Conservation (phyloP, 1,140 invertebrate genomes). For the Zaprionus vittiger region DNA sequence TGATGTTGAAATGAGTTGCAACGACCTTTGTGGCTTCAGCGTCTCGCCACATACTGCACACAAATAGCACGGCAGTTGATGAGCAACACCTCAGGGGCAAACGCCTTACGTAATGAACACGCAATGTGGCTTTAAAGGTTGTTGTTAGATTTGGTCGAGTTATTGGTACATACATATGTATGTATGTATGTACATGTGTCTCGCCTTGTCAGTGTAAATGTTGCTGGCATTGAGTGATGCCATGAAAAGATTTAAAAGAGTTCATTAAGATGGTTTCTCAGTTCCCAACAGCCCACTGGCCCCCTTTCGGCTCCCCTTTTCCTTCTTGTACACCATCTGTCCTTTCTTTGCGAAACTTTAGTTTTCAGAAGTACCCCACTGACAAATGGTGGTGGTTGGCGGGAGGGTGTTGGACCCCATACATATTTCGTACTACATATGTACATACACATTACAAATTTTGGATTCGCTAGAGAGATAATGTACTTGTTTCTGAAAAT, state of each 20-base stretch:
- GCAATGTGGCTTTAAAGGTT: conserved; percentile 41
- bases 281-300: conserved; percentile 35
- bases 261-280: conserved; percentile 74
- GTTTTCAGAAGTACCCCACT: no score
- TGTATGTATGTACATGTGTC: conserved; percentile 9
- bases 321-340: no score
- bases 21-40: conserved; percentile 73
- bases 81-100: conserved; percentile 51
- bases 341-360: no score
- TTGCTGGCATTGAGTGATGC: conserved; percentile 76
- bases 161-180: neutral
- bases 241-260: conserved; percentile 72
- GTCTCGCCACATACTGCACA: conserved; percentile 31
- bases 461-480: no score
- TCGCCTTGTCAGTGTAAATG: conserved; percentile 73
- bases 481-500: no score
- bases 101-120: conserved; percentile 63
- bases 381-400: no score
- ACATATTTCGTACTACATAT: no score
- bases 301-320: neutral
- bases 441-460: no score
- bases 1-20: conserved; percentile 72
- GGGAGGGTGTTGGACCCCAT: no score
- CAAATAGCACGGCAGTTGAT: conserved; percentile 22
- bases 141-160: conserved; percentile 9